Evolutionary conservation across 2,113 vertebrate genomes (phyloP).

Genomic region (Platysteira castanea): DNA sequence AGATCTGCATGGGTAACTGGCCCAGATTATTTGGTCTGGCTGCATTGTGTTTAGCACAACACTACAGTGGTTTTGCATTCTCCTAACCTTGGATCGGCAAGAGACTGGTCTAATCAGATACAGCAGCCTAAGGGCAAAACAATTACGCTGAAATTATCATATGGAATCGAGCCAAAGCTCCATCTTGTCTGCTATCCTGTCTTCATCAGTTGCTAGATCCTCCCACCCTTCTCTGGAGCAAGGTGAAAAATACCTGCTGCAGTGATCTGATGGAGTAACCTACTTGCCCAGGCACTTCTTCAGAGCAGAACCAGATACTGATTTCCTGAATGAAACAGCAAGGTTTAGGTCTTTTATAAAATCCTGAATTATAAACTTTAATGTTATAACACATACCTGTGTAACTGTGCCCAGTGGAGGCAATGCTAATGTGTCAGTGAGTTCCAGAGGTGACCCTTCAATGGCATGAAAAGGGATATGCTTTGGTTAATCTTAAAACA

Average conservation of each 20-base stretch:
- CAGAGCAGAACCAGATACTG: background rate
- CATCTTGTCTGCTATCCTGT: conserved; percentile 50
- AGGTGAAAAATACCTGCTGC: conserved; percentile 23
- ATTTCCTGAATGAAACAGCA: background rate
- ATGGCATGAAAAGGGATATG: background rate
- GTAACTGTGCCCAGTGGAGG: background rate
- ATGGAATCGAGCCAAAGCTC: conserved; percentile 38
- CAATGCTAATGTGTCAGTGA: background rate
- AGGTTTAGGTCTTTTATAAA: background rate
- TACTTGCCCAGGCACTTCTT: background rate
- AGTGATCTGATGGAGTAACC: background rate
- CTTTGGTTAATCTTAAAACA: background rate
- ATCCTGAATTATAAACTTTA: background rate
- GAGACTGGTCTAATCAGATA: conserved; percentile 45
- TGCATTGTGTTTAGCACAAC: conserved; percentile 28
- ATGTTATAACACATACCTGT: background rate
- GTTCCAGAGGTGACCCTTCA: background rate
- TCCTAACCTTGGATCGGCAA: conserved; percentile 32
- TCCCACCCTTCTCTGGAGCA: conserved; percentile 36
- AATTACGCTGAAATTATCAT: conserved; percentile 58
- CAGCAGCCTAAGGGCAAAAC: conserved; percentile 60
- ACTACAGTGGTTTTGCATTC: conserved; percentile 37
- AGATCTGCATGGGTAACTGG: conserved; percentile 14
- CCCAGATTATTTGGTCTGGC: background rate
- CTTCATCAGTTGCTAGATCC: conserved; percentile 37